phyloP scores from a whole-genome alignment of 2,888 invertebrate species.

The Stegana nigrithorax region DNA sequence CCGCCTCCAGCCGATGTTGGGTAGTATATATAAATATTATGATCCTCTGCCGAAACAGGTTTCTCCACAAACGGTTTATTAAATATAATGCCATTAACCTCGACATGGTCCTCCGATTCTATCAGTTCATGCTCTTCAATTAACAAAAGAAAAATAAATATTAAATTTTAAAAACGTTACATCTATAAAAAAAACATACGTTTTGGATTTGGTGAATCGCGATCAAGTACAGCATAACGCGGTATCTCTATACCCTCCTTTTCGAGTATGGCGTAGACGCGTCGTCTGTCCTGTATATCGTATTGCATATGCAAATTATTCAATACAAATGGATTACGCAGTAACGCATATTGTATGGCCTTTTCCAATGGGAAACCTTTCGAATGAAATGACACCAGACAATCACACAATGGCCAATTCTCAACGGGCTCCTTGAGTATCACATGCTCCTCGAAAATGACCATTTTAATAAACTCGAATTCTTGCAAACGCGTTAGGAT shows the following conservation, averaged over 20 bases:
- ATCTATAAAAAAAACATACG: conserved; percentile 73
- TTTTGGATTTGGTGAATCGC: conserved; percentile 92
- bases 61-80: conserved; percentile 99
- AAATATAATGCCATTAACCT: conserved; percentile 94
- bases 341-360: conserved; percentile 94
- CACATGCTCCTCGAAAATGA: conserved; percentile 95
- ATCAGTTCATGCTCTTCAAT: conserved; percentile 86
- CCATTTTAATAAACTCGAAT: conserved; percentile 94
- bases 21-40: conserved; percentile 99
- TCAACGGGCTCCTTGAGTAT: conserved; percentile 97
- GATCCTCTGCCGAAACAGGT: conserved; percentile 99
- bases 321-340: conserved; percentile 95
- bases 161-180: neutral
- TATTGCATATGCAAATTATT: conserved; percentile 99
- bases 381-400: conserved; percentile 97
- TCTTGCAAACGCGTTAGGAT: conserved; percentile 95
- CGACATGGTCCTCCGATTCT: conserved; percentile 97
- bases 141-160: conserved; percentile 12
- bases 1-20: conserved; percentile 98
- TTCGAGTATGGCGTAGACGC: conserved; percentile 94
- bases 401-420: conserved; percentile 98
- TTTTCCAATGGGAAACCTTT: conserved; percentile 98
- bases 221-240: conserved; percentile 94
- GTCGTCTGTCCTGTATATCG: conserved; percentile 93
- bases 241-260: conserved; percentile 97